Percentiles rank a stretch among this genome's conserved stretches.
These are phyloP conservation scores for Cliona cf. orientalis DNA, from an alignment of 37 sponge, comb jelly and placozoan species.

Conservation along the genomic window DNA sequence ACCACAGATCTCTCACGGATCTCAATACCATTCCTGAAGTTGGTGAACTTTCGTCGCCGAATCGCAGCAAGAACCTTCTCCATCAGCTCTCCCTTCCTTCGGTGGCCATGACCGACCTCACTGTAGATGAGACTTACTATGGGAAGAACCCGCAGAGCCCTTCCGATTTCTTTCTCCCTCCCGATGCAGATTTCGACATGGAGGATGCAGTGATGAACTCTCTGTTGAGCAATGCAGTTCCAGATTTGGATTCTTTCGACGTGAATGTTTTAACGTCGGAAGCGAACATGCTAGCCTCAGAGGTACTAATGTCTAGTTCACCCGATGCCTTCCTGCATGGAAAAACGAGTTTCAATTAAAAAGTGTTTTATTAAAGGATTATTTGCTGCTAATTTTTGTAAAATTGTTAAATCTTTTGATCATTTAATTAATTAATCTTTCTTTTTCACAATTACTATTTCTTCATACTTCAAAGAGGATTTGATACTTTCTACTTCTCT, in stretches of 20 bases:
- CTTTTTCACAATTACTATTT: no score
- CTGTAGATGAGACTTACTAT: conserved; percentile 38
- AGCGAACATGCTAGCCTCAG: neutral
- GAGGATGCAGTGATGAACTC: conserved; percentile 65
- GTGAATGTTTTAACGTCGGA: conserved; percentile 23
- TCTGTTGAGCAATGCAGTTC: conserved; percentile 35
- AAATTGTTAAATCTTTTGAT: neutral
- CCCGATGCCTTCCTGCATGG: conserved; percentile 35
- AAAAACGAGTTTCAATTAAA: neutral
- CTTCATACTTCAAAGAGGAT: no score
- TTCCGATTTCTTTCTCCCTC: conserved; percentile 18
- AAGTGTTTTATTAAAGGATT: neutral
- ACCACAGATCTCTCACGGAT: conserved; percentile 79
- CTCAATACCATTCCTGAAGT: conserved; percentile 24
- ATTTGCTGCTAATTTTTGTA: neutral
- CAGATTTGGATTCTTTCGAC: conserved; percentile 42
- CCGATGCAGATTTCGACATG: conserved; percentile 49
- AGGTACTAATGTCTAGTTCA: conserved; percentile 2
- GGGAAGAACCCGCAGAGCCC: conserved; percentile 1
- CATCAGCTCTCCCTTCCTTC: conserved; percentile 83
- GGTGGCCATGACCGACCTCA: conserved; percentile 59
- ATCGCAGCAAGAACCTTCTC: conserved; percentile 3
- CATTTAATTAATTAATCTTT: neutral
- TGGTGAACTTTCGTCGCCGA: neutral
- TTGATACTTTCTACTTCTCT: no score